Evolutionary conservation across 2,113 vertebrate genomes (phyloP), one percentile per base, ranked within the genome.

Genomic region (Passerina amoena): DNA sequence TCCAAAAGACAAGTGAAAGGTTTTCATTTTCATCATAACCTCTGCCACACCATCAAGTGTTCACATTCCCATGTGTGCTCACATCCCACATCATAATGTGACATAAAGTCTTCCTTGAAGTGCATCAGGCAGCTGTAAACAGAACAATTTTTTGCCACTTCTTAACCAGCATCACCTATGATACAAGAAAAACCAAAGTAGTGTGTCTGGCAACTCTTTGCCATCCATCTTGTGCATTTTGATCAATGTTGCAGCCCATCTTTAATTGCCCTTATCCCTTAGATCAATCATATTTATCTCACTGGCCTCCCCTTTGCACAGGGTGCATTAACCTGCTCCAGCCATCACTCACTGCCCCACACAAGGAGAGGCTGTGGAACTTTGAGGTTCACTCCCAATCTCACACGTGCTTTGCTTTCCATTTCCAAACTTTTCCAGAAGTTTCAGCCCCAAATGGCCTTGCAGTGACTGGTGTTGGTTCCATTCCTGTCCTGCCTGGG

Each of bases 191-290:
- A 83, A 31, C n/a, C 56, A 31, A 84, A 89, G 17, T 1, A 44
- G 27, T 6, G 0, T 8, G 33, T 81, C 86, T 81, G 65, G 69
- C 47, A 56, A 28, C 24, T 7, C 95, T 35, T 59, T n/a, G 30
- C 77, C 73, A 71, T 91, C 90, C 61, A 27, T 92, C 84, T 60
- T 50, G 33, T 19, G 4, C 3, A 0, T 59, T 89, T 81, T 92
- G 90, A 75, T 84, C 93, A 60, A 7, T 42, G 73, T 75, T 87
- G 87, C 77, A 82, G 82, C 81, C 81, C 72, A 64, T 84, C 88
- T 94, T 93, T 95, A 92, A 95, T 94, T 92, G 82, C 85, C 56
- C 51, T 78, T 75, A 84, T 92, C 78, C 78, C 65, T 82, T 42
- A 76, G 53, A 75, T 94, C 90, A 68, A 56, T 77, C 88, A 44